Conservation (phyloP, 2,888 invertebrate genomes). For the Agrotis segetum region DNA sequence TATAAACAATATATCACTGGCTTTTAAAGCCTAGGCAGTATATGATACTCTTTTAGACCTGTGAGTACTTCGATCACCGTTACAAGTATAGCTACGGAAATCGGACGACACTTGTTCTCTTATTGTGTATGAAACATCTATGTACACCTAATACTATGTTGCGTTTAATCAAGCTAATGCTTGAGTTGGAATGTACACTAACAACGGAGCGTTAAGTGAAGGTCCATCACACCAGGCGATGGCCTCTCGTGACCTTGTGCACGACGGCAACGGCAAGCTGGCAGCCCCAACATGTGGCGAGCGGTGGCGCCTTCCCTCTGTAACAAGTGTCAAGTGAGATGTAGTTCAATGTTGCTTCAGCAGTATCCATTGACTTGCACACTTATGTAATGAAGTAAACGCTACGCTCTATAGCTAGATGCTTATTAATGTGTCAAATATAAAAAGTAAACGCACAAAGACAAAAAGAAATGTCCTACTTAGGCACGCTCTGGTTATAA, state of each 20-base stretch:
- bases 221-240: conserved; percentile 38
- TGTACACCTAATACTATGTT: conserved; percentile 51
- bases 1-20: conserved; percentile 71
- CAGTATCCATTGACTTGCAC: background rate
- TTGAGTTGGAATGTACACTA: conserved; percentile 76
- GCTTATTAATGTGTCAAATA: too few species aligned
- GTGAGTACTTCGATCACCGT: conserved; percentile 32
- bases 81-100: conserved; percentile 35
- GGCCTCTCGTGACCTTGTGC: conserved; percentile 26
- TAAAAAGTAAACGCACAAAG: background rate
- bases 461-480: background rate
- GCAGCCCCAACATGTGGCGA: conserved; percentile 49
- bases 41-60: conserved; percentile 66
- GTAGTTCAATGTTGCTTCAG: conserved; percentile 1
- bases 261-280: conserved; percentile 67
- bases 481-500: background rate
- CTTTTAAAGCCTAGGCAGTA: conserved; percentile 78
- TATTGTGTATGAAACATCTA: conserved; percentile 52
- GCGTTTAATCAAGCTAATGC: conserved; percentile 39
- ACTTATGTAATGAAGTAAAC: background rate
- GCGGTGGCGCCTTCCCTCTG: conserved; percentile 54
- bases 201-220: conserved; percentile 50
- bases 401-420: background rate
- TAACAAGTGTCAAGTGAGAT: conserved; percentile 55
- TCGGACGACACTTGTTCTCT: conserved; percentile 33